Evolutionary conservation across 2,113 vertebrate genomes (phyloP).

Genomic region (Arizona elegans): DNA sequence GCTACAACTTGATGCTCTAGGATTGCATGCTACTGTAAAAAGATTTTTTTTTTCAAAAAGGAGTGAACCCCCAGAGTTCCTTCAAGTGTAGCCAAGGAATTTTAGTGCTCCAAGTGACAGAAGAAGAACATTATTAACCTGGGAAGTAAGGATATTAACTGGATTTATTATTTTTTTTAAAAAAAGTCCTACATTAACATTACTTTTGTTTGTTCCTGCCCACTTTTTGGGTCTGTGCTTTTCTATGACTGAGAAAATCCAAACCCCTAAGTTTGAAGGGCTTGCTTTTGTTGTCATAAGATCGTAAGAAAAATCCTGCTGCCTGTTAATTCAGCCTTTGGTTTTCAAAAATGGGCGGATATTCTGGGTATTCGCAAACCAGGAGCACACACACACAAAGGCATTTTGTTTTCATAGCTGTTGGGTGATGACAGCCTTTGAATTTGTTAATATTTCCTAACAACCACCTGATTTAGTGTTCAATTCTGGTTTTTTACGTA

Average conservation of each 20-base stretch:
- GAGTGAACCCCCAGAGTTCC: not conserved
- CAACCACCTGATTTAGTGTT: not conserved
- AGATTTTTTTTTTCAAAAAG: not conserved
- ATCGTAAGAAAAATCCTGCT: not conserved
- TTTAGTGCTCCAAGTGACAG: not conserved
- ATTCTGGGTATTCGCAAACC: not conserved
- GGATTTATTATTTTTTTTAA: not conserved
- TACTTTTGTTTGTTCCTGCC: not conserved
- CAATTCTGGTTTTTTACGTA: not conserved
- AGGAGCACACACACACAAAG: not conserved
- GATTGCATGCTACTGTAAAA: not conserved
- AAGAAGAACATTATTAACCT: not conserved
- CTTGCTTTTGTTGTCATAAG: not conserved
- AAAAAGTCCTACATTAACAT: not conserved
- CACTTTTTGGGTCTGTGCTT: not conserved
- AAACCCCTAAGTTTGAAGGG: not conserved
- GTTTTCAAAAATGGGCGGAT: not conserved
- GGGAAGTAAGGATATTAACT: not conserved
- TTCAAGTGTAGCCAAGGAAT: not conserved
- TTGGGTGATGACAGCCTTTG: not conserved
- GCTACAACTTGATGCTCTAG: not conserved
- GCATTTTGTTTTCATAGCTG: not conserved
- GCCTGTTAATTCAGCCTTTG: not conserved
- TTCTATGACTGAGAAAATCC: not conserved
- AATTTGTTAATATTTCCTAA: not conserved